Percentiles rank a stretch among this genome's conserved stretches.
Evolutionary conservation across 2,888 invertebrate species (phyloP).

Genomic region (Pinctada fucata): DNA sequence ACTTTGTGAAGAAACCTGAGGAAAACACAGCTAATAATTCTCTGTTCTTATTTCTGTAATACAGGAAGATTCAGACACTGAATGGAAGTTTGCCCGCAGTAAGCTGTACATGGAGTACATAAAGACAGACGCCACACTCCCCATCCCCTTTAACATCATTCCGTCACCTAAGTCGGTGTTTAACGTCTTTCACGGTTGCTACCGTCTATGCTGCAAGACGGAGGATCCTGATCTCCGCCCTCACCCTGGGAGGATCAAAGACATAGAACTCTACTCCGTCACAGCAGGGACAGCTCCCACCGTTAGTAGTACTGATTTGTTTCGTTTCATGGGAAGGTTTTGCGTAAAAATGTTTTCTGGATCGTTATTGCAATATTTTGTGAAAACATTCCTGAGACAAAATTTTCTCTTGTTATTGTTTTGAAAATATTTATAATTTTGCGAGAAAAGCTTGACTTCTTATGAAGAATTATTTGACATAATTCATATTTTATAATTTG

Average conservation of each 20-base stretch:
- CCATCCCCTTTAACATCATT: conserved; percentile 75
- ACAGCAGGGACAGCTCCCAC: not conserved
- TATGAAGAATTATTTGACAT: no score
- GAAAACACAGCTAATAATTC: no score
- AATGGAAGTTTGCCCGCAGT: conserved; percentile 76
- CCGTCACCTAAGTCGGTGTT: conserved; percentile 63
- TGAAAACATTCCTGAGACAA: no score
- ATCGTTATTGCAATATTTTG: no score
- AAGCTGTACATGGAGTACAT: conserved; percentile 78
- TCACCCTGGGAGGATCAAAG: conserved; percentile 63
- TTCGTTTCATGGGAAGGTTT: not conserved
- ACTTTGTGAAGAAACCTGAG: no score
- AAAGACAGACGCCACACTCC: conserved; percentile 79
- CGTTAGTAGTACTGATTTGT: conserved; percentile 4
- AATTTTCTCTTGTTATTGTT: no score
- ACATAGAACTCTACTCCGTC: conserved; percentile 58
- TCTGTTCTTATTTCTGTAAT: not conserved
- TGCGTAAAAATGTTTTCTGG: no score
- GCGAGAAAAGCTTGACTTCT: no score
- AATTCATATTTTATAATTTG: no score
- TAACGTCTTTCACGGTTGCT: conserved; percentile 34
- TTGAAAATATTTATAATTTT: no score
- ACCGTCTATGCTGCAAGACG: conserved; percentile 35
- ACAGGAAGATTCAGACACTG: conserved; percentile 74
- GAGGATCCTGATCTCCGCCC: conserved; percentile 43